Evolutionary conservation across 2,888 invertebrate genomes (phyloP), one percentile per base, ranked within the genome.

Genomic region (Gasteruption jaculator): DNA sequence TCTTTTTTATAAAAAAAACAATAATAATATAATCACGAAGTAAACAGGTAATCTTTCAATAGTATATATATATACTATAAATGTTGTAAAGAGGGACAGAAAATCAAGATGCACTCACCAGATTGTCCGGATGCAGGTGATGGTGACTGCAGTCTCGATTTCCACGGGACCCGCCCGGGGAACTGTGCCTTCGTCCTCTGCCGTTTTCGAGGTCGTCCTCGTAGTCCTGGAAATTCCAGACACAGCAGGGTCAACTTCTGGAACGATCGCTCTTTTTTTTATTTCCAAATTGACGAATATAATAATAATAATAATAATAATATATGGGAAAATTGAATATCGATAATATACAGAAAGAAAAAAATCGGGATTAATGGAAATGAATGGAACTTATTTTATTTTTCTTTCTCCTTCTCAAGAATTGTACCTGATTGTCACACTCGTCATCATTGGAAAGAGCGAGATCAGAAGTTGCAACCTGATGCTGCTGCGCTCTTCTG

Each of bases 191-290:
- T 54, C 84, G 74, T 22, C 77, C 72, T 29, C 80, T 73, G 55
- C 81, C 78, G 40, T 78, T 78, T 53, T 83, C 83, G 67, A 70
- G 61, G 39, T 83, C 81, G 48, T 83, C 82, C 56, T 83, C 78
- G 68, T 89, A 89, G 68, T 89, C 88, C 68, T 88, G 74, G 4
- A n/a, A n/a, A n/a, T n/a, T n/a, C n/a, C n/a, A n/a, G n/a, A n/a
- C n/a, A n/a, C n/a, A n/a, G n/a, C n/a, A n/a, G n/a, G n/a, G n/a
- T n/a, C n/a, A n/a, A n/a, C n/a, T n/a, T n/a, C n/a, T n/a, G n/a
- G n/a, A n/a, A n/a, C n/a, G n/a, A n/a, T n/a, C n/a, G n/a, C n/a
- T n/a, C n/a, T n/a, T n/a, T n/a, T n/a, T n/a, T n/a, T n/a, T n/a
- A n/a, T n/a, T n/a, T n/a, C n/a, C n/a, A n/a, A n/a, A n/a, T n/a